These are phyloP conservation scores for Triplophysa rosa DNA, from an alignment of 2,113 vertebrate genomes.

Conservation along the genomic window DNA sequence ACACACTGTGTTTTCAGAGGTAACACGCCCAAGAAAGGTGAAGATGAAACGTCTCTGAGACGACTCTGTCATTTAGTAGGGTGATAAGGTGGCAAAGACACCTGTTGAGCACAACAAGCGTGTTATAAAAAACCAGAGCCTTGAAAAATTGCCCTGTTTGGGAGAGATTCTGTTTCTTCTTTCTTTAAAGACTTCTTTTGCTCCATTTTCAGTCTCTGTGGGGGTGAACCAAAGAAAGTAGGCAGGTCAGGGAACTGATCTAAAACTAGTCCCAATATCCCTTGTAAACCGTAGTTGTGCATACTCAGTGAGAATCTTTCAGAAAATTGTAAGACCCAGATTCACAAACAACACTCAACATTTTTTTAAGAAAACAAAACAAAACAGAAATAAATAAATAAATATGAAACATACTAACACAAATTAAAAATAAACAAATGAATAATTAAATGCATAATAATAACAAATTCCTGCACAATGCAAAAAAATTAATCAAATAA, in stretches of 20 bases:
- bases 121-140: slow-evolving; percentile 47
- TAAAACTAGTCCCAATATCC: slow-evolving; percentile 25
- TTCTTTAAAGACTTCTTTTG: slow-evolving; percentile 42
- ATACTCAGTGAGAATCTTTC: background rate
- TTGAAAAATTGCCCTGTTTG: slow-evolving; percentile 45
- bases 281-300: slow-evolving; percentile 16
- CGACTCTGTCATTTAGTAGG: slow-evolving; percentile 63
- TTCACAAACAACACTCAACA: background rate
- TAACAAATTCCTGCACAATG: no score
- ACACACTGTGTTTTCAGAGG: slow-evolving; percentile 96
- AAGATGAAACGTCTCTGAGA: slow-evolving; percentile 86
- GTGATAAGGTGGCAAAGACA: slow-evolving; percentile 65
- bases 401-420: no score
- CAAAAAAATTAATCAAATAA: no score
- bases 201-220: slow-evolving; percentile 21
- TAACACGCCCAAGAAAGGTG: slow-evolving; percentile 94
- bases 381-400: background rate
- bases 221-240: background rate
- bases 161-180: slow-evolving; percentile 24
- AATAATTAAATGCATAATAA: no score
- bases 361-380: background rate
- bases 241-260: slow-evolving; percentile 21
- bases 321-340: background rate
- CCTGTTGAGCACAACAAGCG: slow-evolving; percentile 69
- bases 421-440: no score